Conservation (phyloP, 2,113 vertebrate genomes). For the Passerina amoena region DNA sequence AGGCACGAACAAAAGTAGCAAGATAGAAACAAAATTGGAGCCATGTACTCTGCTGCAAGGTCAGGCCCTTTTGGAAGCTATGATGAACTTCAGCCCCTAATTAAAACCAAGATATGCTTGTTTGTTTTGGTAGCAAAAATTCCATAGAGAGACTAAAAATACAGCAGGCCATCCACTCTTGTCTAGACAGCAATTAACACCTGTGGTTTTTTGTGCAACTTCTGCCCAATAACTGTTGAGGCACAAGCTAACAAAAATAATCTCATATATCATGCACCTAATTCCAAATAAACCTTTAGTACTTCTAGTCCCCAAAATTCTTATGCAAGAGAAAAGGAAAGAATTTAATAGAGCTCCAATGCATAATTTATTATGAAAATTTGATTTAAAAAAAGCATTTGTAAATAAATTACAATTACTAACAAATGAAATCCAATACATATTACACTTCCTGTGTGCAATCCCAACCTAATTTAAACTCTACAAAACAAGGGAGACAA, state of each 20-base stretch:
- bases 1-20: not conserved
- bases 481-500: not conserved
- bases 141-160: not conserved
- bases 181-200: not conserved
- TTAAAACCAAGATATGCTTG: not conserved
- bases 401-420: not conserved
- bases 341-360: not conserved
- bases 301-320: not conserved
- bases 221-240: not conserved
- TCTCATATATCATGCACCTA: rapidly evolving
- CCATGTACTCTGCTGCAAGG: not conserved
- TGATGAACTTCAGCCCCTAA: not conserved
- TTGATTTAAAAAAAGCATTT: not conserved
- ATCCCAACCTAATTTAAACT: not conserved
- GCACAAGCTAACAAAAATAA: not conserved
- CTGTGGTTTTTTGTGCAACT: not conserved
- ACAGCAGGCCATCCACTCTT: not conserved
- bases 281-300: not conserved
- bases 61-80: not conserved
- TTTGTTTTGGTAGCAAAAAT: not conserved
- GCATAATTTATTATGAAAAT: not conserved
- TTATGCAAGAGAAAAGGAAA: not conserved
- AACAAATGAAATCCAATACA: not conserved
- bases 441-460: not conserved
- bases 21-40: not conserved